Conservation (phyloP, 2,797 vertebrate species). For the Paguma larvata region DNA sequence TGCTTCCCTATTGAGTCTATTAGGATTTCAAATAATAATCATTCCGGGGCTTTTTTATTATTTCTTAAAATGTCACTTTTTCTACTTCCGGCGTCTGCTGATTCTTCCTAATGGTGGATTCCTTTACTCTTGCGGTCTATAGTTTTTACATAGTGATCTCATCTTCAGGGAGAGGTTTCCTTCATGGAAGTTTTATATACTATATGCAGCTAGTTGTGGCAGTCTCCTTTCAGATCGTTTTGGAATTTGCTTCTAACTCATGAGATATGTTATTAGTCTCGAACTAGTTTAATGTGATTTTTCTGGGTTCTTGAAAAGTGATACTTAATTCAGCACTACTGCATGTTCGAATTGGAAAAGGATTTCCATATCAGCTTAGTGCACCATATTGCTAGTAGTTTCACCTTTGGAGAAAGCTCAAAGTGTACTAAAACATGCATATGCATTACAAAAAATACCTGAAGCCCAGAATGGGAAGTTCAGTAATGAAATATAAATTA, state of each 20-base stretch:
- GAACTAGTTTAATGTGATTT: neutral
- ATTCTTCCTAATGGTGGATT: neutral
- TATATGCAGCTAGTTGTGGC: neutral
- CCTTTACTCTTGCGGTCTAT: neutral
- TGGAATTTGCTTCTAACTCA: neutral
- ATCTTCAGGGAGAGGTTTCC: neutral
- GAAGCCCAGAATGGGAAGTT: neutral
- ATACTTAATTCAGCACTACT: neutral
- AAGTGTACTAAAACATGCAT: neutral
- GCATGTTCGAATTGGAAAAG: neutral
- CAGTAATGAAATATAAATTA: neutral
- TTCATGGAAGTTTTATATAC: neutral
- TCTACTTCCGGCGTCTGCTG: neutral
- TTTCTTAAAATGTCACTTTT: constrained; percentile 13
- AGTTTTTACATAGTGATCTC: neutral
- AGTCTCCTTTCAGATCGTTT: neutral
- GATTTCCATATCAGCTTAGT: neutral
- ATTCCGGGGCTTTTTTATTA: neutral
- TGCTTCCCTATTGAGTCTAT: neutral
- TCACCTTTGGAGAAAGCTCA: neutral
- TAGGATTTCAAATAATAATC: constrained; percentile 42
- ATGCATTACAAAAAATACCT: neutral
- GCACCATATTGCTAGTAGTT: neutral
- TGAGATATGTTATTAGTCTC: neutral
- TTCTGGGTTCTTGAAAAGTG: neutral